These are phyloP conservation scores for Pterostichus madidus DNA, from an alignment of 2,888 invertebrate genomes.

Conservation along the genomic window DNA sequence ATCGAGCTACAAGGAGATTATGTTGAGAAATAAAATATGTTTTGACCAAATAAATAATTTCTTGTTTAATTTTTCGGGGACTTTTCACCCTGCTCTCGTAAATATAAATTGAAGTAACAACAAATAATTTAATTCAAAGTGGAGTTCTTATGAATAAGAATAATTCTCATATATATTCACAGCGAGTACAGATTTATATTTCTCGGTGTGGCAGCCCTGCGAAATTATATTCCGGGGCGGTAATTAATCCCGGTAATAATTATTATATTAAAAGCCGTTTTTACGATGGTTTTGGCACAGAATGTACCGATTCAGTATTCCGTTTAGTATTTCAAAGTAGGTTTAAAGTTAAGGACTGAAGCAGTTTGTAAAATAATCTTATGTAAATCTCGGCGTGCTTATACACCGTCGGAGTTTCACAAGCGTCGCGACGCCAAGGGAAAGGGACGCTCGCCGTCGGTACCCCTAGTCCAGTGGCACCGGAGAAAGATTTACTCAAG, in stretches of 20 bases:
- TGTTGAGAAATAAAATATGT: no score
- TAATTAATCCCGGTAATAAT: constrained; percentile 58
- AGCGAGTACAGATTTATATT: constrained; percentile 26
- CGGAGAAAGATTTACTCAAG: neutral
- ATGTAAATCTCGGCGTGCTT: constrained; percentile 76
- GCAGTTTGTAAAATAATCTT: constrained; percentile 77
- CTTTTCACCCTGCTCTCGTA: no score
- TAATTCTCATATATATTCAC: neutral
- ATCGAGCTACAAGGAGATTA: no score
- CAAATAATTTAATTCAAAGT: no score
- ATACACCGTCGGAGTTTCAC: constrained; percentile 68
- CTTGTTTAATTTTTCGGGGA: no score
- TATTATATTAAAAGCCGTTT: constrained; percentile 55
- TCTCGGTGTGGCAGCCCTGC: constrained; percentile 13
- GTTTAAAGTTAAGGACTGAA: constrained; percentile 75
- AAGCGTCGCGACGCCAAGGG: constrained; percentile 11
- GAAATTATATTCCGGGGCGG: constrained; percentile 24
- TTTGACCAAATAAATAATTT: no score
- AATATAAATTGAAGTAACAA: no score
- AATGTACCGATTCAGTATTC: constrained; percentile 70
- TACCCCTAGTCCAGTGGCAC: constrained; percentile 1
- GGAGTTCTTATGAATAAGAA: neutral
- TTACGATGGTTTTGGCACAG: constrained; percentile 38
- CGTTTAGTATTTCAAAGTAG: constrained; percentile 74
- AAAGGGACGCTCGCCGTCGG: constrained; percentile 24